These are phyloP conservation scores for Tromatobia lineatoria DNA, from an alignment of 2,888 invertebrate species.

Conservation along the genomic window DNA sequence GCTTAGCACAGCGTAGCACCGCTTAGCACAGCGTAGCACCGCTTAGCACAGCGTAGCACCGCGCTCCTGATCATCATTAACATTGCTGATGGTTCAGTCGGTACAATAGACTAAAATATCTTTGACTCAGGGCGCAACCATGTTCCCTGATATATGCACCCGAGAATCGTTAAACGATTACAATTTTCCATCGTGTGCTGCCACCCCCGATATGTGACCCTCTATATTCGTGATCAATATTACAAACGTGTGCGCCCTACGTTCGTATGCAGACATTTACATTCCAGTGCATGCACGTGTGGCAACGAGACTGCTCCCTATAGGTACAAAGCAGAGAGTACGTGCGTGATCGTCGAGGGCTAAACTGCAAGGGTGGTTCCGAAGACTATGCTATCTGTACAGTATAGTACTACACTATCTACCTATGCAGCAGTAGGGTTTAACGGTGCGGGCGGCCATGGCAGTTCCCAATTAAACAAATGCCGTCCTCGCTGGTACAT, in stretches of 20 bases:
- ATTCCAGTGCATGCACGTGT: slow-evolving; percentile 22
- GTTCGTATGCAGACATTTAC: slow-evolving; percentile 25
- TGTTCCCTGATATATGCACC: not conserved
- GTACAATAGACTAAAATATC: not conserved
- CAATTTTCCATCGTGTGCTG: slow-evolving; percentile 13
- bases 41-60: too few species aligned
- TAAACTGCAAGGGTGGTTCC: slow-evolving; percentile 71
- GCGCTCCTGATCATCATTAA: too few species aligned
- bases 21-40: too few species aligned
- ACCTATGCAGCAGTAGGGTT: slow-evolving; percentile 45
- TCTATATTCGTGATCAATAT: slow-evolving; percentile 24
- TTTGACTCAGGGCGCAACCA: not conserved
- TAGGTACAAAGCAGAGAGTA: slow-evolving; percentile 47
- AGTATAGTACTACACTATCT: slow-evolving; percentile 20
- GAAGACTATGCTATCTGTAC: slow-evolving; percentile 63
- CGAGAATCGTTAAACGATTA: slow-evolving; percentile 43
- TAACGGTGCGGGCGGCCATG: slow-evolving; percentile 74
- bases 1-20: too few species aligned
- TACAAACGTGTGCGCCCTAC: slow-evolving; percentile 35
- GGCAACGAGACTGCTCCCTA: slow-evolving; percentile 15
- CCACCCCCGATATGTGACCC: slow-evolving; percentile 6
- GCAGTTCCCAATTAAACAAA: slow-evolving; percentile 83
- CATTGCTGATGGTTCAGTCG: not conserved
- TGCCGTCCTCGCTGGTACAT: slow-evolving; percentile 74
- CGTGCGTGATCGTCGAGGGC: slow-evolving; percentile 63